Evolutionary conservation across 92 coral and sea anemone genomes (phyloP).

Genomic region (Isaurus tuberculatus): DNA sequence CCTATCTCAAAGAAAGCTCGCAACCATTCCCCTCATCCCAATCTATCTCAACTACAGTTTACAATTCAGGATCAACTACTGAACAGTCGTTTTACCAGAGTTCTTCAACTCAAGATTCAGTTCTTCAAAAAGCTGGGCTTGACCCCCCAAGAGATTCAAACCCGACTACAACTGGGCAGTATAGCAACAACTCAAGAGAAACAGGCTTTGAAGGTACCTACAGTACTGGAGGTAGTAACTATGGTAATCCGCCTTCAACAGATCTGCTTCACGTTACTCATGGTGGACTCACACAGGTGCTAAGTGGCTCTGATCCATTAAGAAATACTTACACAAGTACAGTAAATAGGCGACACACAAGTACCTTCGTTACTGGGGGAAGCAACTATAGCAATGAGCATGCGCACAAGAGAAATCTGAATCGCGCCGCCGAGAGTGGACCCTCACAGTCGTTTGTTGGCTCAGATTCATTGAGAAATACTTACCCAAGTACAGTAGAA

Average conservation of each 20-base stretch:
- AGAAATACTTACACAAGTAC: too few relatives aligned
- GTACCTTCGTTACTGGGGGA: neutral
- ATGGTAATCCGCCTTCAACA: too few relatives aligned
- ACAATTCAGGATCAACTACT: neutral
- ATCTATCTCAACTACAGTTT: neutral
- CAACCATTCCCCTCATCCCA: neutral
- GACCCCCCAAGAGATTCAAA: neutral
- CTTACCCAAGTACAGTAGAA: neutral
- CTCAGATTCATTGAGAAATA: neutral
- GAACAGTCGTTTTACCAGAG: neutral
- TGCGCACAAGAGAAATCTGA: neutral
- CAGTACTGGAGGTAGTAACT: too few relatives aligned
- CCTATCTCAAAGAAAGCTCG: neutral
- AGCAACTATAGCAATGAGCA: neutral
- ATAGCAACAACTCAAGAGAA: neutral
- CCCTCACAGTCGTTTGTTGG: neutral
- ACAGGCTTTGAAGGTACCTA: neutral
- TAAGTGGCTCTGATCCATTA: too few relatives aligned
- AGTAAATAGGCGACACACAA: too few relatives aligned
- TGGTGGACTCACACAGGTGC: too few relatives aligned
- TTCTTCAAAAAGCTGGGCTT: slow-evolving; percentile 7
- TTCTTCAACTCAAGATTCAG: neutral
- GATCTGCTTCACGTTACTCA: too few relatives aligned
- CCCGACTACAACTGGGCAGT: neutral
- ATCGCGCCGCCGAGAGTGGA: neutral